Evolutionary conservation across 1,140 invertebrate species (phyloP), one percentile per base, ranked within the genome.

Genomic region (Pinna nobilis): DNA sequence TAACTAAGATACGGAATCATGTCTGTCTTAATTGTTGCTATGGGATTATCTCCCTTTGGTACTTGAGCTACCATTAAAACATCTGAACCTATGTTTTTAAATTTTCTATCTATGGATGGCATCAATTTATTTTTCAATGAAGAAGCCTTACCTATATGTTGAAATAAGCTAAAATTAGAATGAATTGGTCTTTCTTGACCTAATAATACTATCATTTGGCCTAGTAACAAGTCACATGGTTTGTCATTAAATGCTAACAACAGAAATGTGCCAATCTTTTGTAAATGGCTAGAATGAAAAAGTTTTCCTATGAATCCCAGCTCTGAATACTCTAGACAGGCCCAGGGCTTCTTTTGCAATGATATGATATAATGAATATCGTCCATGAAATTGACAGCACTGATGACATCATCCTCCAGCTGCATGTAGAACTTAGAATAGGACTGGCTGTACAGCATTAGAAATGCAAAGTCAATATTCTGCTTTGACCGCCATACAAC

Each of bases 291-390:
- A 7, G 82, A 85, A n/a, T 78, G 67, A 39, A 86, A 82, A 44
- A 88, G 68, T 78, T 89, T 88, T 9, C 87, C 88, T 50, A 89
- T 89, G 66, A 84, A 88, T 15, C 87, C 83, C 37, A 89, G 80
- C 2, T 78, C 75, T 15, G 86, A 80, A 74, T 88, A 86, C 74
- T 88, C 87, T 9, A 89, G 74, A 7, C 82, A 74, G 20, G 82
- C 66, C 87, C 88, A 88, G 20, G 51, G n/a, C 30, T 75, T 61
- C 7, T 63, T 50, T 0, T 41, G n/a, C 39, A 81, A 76, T 5
- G 64, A 50, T 5, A 63, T 28, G 2, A 89, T 80, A 50, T 82
- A 86, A 23, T 74, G 63, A 37, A 88, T 86, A 28, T 83, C 81
- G 18, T 77, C 70, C 7, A 85, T 47, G 68, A 84, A 89, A 67